Conservation (phyloP, 2,888 invertebrate genomes). For the Noctua janthina region DNA sequence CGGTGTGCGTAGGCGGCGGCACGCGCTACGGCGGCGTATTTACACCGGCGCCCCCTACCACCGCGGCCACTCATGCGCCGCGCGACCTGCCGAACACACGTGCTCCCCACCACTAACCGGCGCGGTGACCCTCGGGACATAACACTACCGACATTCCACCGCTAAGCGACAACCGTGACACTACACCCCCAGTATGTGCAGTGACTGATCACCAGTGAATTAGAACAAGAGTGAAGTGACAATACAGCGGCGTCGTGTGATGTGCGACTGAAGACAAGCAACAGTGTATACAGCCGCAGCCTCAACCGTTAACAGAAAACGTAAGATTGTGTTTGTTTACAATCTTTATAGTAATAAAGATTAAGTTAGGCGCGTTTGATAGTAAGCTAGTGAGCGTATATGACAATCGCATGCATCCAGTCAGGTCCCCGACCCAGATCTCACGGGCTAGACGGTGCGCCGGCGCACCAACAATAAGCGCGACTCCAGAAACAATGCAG, state of each 20-base stretch:
- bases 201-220: constrained; percentile 83
- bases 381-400: constrained; percentile 64
- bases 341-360: constrained; percentile 60
- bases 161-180: constrained; percentile 74
- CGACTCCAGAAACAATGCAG: constrained; percentile 84
- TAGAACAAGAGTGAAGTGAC: constrained; percentile 84
- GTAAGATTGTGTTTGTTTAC: constrained; percentile 86
- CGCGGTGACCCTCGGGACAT: constrained; percentile 78
- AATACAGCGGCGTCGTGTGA: constrained; percentile 80
- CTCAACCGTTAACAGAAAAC: constrained; percentile 87
- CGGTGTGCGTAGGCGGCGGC: constrained; percentile 84
- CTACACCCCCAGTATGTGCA: constrained; percentile 84
- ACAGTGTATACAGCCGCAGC: constrained; percentile 86
- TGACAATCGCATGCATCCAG: constrained; percentile 73
- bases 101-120: constrained; percentile 83
- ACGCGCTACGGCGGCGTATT: constrained; percentile 87
- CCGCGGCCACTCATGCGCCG: constrained; percentile 89
- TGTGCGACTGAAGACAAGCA: constrained; percentile 84
- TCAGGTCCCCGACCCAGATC: constrained; percentile 87
- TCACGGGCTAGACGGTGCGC: constrained; percentile 81
- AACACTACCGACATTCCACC: constrained; percentile 75
- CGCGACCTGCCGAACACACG: constrained; percentile 87
- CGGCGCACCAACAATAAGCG: constrained; percentile 80
- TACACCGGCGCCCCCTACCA: constrained; percentile 90
- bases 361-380: constrained; percentile 62